Conservation (phyloP, 2,888 invertebrate genomes). For the Zhuqinia jingwanae region DNA sequence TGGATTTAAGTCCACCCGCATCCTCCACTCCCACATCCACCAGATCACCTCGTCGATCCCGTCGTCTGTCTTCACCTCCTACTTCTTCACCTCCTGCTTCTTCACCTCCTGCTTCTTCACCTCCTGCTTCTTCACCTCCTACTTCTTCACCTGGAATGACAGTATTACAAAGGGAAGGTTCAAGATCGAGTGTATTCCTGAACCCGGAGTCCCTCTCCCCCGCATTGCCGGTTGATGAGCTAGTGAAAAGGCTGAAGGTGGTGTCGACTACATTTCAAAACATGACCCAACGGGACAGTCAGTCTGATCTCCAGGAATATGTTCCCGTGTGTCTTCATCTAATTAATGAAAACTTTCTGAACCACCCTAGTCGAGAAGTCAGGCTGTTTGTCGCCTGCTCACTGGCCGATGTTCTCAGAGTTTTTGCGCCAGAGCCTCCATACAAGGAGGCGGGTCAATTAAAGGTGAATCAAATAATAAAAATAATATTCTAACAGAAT, state of each 20-base stretch:
- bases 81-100: no score
- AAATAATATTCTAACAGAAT: background rate
- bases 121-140: no score
- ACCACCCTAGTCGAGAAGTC: slow-evolving; percentile 94
- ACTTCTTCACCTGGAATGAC: no score
- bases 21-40: no score
- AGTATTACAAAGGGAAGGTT: no score
- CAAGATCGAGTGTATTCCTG: no score
- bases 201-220: no score
- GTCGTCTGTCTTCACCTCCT: no score
- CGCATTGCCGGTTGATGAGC: slow-evolving; percentile 86
- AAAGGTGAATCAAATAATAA: slow-evolving; percentile 82
- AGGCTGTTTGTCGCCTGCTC: slow-evolving; percentile 97
- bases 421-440: slow-evolving; percentile 98
- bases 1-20: no score
- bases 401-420: slow-evolving; percentile 96
- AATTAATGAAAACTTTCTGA: slow-evolving; percentile 95
- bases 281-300: slow-evolving; percentile 96
- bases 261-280: slow-evolving; percentile 96
- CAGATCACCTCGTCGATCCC: no score
- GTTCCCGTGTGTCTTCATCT: slow-evolving; percentile 95
- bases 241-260: slow-evolving; percentile 96
- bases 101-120: no score
- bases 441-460: slow-evolving; percentile 98
- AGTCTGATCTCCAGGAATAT: slow-evolving; percentile 93